Base-by-base conservation (phyloP, 2,888 invertebrate genomes). In the Zygothrica quintamaculata region DNA sequence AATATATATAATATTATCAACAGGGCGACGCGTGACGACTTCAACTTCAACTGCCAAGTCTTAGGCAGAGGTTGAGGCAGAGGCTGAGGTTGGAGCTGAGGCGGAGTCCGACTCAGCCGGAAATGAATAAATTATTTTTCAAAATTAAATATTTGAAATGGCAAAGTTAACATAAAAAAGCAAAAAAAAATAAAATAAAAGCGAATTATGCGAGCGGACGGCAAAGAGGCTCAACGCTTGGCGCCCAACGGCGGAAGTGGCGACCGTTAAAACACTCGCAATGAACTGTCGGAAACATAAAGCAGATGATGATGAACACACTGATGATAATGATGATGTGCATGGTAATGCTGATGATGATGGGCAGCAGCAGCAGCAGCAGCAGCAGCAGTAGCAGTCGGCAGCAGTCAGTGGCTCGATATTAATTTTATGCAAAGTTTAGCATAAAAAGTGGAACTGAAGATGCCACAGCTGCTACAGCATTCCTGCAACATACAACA, bases 401-500 rank as follows among this genome's bases (percentile, higher is more conserved):
- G 12, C 16, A 15, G 47, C 34, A 47, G 39, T 33, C 53, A 58
- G 40, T 52, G 61, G 47, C 76, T 57, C 53, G 57, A 77, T 84
- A 87, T 84, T 88, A 87, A 88, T 87, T 88, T 84, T 71, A 88
- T 88, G 81, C 85, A 87, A 88, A 84, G 79, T 65, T 60, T 57
- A 58, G 65, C 50, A 57, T 61, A n/a, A 51, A 66, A 43, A 39
- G 60, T 42, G 60, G 36, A 68, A 77, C 51, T 56, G 60, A 67
- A 74, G 75, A 72, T 44, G 50, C 16, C 13, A 44, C 25, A 11
- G 37, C 37, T 64, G n/a, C 31, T 22, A 3, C 18, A 22, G 18
- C 2, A 2, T 22, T n/a, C n/a, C n/a, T n/a, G n/a, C 18, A 5
- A 22, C 3, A 22, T 5, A 3, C 18, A 5, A 22, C 3, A 22